Evolutionary conservation across 1,140 invertebrate species (phyloP), one percentile per base, ranked within the genome.

Genomic region (Saccostrea glomerata): DNA sequence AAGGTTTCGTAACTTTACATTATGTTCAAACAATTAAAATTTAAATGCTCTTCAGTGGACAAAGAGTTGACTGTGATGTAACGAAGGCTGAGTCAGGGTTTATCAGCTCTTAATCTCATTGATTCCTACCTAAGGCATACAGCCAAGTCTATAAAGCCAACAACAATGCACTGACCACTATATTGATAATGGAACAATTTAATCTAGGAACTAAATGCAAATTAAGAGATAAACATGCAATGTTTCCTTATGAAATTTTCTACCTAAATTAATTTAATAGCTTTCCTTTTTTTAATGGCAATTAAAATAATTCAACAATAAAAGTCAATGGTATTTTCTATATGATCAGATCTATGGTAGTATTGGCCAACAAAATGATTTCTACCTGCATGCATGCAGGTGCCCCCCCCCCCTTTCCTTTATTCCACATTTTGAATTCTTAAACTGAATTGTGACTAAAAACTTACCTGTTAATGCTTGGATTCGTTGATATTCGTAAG

Each of bases 391-490:
- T 12, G 58, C n/a, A n/a, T 63, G 58, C 17, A 63, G n/a, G n/a
- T 63, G 12, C 66, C 66, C 66, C 66, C 66, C 70, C 70, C 70
- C 70, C 70, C 70, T 11, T 9, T 9, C n/a, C 23, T 36, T 13
- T 13, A 15, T 73, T 73, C 25, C 13, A 0, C 2, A 3, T 25
- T 30, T 13, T 13, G 4, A 36, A 36, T 2, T 2, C 4, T 77
- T 20, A 63, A n/a, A 20, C 17, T 20, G 17, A n/a, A 1, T 20
- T 15, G 13, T 15, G 20, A 3, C 23, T 23, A 73, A 12, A 30
- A 30, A 77, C 87, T 87, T 91, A 90, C 84, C 90, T 84, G 87
- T 89, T 12, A 86, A 70, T 40, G 40, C 85, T 86, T 87, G 60
- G 17, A 90, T 84, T 23, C 87, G 85, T 84, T 87, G 86, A 87